Evolutionary conservation across 1,140 invertebrate species (phyloP).

Genomic region (Caenorhabditis tropicalis): DNA sequence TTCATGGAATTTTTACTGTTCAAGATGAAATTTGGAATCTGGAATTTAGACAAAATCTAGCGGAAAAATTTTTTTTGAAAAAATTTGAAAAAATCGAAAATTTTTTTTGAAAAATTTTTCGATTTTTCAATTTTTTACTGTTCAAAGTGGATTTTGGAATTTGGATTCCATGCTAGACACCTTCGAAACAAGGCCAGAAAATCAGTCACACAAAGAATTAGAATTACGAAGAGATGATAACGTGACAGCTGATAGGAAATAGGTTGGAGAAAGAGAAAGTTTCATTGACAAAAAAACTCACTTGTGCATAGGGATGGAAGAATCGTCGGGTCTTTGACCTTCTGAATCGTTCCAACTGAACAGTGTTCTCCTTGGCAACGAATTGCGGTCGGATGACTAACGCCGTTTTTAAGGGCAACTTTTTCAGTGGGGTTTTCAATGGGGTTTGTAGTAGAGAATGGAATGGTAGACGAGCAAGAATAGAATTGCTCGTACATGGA

Average conservation of each 20-base stretch:
- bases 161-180: too few relatives aligned
- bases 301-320: slow-evolving; percentile 54
- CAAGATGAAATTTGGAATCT: too few relatives aligned
- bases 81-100: too few relatives aligned
- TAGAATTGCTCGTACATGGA: not conserved
- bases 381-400: slow-evolving; percentile 22
- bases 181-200: not conserved
- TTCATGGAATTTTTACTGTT: too few relatives aligned
- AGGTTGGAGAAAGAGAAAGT: not conserved
- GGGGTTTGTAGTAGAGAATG: not conserved
- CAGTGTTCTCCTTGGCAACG: slow-evolving; percentile 16
- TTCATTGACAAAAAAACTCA: not conserved
- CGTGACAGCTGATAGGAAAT: slow-evolving; percentile 4
- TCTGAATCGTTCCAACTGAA: slow-evolving; percentile 45
- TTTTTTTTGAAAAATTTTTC: too few relatives aligned
- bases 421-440: not conserved
- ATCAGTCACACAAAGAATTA: not conserved
- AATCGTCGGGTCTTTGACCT: slow-evolving; percentile 51
- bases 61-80: too few relatives aligned
- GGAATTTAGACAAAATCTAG: too few relatives aligned
- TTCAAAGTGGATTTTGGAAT: too few relatives aligned
- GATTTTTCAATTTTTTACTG: too few relatives aligned
- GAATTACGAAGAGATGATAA: not conserved
- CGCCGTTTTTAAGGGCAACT: not conserved
- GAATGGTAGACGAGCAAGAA: not conserved